Evolutionary conservation across 2,113 vertebrate genomes (phyloP).

Genomic region (Salvelinus sp.): DNA sequence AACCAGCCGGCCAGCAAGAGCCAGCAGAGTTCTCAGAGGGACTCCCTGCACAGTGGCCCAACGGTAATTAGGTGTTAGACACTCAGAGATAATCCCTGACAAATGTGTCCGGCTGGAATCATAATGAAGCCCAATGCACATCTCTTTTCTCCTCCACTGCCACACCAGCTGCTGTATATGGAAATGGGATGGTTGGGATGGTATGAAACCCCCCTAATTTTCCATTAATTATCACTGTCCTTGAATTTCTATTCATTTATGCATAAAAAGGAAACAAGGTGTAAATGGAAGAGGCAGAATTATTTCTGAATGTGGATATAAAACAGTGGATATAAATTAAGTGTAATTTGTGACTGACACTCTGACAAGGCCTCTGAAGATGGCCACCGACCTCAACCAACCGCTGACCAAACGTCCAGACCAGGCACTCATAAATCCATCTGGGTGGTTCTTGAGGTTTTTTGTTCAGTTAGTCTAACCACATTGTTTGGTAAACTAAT

Average conservation of each 20-base stretch:
- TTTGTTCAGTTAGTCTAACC: neutral
- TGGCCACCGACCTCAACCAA: neutral
- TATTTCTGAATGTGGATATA: neutral
- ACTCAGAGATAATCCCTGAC: conserved; percentile 29
- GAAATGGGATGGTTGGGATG: neutral
- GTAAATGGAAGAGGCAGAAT: neutral
- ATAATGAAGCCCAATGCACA: conserved; percentile 18
- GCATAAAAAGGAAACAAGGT: neutral
- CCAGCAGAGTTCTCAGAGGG: neutral
- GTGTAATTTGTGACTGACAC: neutral
- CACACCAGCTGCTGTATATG: neutral
- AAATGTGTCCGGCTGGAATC: conserved; percentile 31
- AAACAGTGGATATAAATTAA: neutral
- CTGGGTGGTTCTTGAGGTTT: neutral
- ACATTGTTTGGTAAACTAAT: neutral
- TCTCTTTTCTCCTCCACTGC: neutral
- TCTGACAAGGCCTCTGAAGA: neutral
- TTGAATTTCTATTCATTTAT: neutral
- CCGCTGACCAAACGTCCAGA: neutral
- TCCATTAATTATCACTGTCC: neutral
- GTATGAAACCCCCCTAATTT: neutral
- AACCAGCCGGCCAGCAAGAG: neutral
- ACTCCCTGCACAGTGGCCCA: conserved; percentile 1
- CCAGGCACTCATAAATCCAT: neutral
- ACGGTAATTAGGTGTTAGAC: conserved; percentile 28